Percentiles rank a stretch among this genome's conserved stretches.
Evolutionary conservation across 2,888 invertebrate species (phyloP).

Genomic region (Julus scanicus): DNA sequence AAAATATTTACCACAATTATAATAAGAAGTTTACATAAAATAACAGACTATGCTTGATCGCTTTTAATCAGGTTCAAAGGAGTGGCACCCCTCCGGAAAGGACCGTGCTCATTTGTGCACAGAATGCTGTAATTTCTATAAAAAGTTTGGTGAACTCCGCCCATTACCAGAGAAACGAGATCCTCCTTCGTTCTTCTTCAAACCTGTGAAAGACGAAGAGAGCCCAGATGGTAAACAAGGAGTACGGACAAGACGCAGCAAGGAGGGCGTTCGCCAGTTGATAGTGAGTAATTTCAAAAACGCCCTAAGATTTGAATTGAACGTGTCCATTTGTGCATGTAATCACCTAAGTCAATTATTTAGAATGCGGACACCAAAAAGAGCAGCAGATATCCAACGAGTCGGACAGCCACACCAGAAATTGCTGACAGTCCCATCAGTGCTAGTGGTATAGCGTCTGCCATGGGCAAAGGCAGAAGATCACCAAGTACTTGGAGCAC

Average conservation of each 20-base stretch:
- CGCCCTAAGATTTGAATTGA: not conserved
- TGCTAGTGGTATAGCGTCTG: constrained; percentile 58
- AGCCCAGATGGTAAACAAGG: constrained; percentile 63
- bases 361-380: constrained; percentile 51
- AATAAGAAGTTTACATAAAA: no score
- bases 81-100: constrained; percentile 80
- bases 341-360: not conserved
- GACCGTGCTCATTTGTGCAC: constrained; percentile 78
- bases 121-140: constrained; percentile 79
- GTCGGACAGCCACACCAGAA: constrained; percentile 62
- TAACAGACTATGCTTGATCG: constrained; percentile 9
- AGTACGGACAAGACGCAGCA: constrained; percentile 66
- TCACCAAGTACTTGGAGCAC: constrained; percentile 65
- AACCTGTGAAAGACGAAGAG: constrained; percentile 67
- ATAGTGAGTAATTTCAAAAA: not conserved
- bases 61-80: constrained; percentile 72
- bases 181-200: constrained; percentile 67
- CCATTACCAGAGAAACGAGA: constrained; percentile 66
- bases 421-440: constrained; percentile 62
- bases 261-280: constrained; percentile 62
- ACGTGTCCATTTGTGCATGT: not conserved
- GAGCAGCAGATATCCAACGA: constrained; percentile 55
- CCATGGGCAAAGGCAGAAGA: constrained; percentile 63
- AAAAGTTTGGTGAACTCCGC: constrained; percentile 79
- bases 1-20: no score